phyloP scores from a whole-genome alignment of 2,113 vertebrate genomes.

The Trichechus manatus region DNA sequence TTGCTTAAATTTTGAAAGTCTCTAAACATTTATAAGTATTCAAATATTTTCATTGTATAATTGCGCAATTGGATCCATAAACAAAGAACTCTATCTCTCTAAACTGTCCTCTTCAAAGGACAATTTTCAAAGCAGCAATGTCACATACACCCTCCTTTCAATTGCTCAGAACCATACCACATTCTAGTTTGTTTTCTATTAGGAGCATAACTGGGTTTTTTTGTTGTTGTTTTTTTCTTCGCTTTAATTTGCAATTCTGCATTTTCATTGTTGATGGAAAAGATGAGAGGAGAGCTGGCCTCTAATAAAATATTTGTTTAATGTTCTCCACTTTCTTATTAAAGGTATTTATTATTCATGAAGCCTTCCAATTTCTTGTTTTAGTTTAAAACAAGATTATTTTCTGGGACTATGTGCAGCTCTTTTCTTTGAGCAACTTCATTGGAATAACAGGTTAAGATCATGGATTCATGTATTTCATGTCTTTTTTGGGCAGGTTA shows the following conservation, averaged over 20 bases:
- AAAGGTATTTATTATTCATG: conserved; percentile 37
- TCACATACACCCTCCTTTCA: not conserved
- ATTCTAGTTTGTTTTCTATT: not conserved
- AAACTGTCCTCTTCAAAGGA: not conserved
- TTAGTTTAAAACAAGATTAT: not conserved
- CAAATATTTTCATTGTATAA: not conserved
- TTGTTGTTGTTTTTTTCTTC: not conserved
- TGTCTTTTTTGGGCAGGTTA: not conserved
- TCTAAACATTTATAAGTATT: not conserved
- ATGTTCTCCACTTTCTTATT: not conserved
- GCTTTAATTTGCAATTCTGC: conserved; percentile 26
- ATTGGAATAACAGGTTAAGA: not conserved
- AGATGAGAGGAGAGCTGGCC: not conserved
- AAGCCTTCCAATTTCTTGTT: not conserved
- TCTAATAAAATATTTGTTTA: conserved; percentile 5
- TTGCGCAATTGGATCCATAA: not conserved
- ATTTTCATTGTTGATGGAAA: not conserved
- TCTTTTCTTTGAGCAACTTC: not conserved
- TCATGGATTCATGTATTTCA: not conserved
- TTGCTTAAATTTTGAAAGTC: not conserved
- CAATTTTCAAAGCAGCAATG: not conserved
- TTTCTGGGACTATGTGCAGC: not conserved
- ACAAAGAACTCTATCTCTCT: not conserved
- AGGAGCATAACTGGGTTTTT: not conserved
- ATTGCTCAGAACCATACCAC: not conserved